Percentiles rank a stretch among this genome's conserved stretches.
phyloP scores from a whole-genome alignment of 2,797 vertebrate species.

The Enteromius unitaeniatus region DNA sequence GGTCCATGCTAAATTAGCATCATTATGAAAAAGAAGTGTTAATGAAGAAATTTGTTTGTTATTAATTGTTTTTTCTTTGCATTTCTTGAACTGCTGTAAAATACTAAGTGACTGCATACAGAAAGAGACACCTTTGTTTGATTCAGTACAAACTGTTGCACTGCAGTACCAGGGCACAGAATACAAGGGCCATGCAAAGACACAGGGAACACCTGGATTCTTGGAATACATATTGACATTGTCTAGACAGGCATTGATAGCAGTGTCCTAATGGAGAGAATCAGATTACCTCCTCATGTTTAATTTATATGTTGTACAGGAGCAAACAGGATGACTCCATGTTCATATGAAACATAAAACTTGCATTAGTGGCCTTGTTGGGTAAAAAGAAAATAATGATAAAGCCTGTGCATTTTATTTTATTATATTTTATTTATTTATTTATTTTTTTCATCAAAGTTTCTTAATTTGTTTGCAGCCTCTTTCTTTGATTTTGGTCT shows the following conservation, averaged over 20 bases:
- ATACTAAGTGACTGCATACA: background rate
- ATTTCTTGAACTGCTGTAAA: slow-evolving; percentile 19
- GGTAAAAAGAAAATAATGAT: background rate
- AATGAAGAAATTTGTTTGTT: slow-evolving; percentile 18
- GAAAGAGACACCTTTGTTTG: slow-evolving; percentile 18
- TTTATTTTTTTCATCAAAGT: background rate
- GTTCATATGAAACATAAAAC: slow-evolving; percentile 25
- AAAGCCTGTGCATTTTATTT: background rate
- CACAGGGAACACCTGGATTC: slow-evolving; percentile 40
- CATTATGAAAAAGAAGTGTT: slow-evolving; percentile 16
- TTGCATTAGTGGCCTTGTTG: background rate
- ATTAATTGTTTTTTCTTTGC: slow-evolving; percentile 2
- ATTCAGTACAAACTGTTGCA: slow-evolving; percentile 7
- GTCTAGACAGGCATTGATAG: slow-evolving; percentile 38
- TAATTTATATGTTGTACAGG: slow-evolving; percentile 20
- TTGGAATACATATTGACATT: slow-evolving; percentile 47
- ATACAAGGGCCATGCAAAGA: slow-evolving; percentile 17
- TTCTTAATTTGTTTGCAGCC: background rate
- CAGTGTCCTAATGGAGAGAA: slow-evolving; percentile 26
- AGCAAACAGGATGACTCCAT: slow-evolving; percentile 31
- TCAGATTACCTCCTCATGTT: slow-evolving; percentile 34
- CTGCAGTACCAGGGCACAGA: background rate
- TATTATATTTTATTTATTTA: too few relatives aligned
- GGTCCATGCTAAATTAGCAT: slow-evolving; percentile 7
- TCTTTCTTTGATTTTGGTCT: background rate